Evolutionary conservation across 2,797 vertebrate species (phyloP).

Genomic region (Iguana delicatissima): DNA sequence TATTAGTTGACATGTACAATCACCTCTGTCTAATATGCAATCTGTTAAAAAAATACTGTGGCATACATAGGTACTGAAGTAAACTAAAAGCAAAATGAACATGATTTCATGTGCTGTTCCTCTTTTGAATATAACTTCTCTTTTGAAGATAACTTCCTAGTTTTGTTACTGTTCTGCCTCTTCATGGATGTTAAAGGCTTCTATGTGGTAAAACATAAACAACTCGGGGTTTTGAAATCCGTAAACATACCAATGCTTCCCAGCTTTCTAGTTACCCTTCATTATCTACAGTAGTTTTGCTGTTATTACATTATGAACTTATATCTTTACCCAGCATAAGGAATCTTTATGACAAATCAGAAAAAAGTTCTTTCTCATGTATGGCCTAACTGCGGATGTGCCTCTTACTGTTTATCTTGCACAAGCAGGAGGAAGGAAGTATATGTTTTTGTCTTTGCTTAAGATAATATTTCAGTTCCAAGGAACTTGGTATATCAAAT

Average conservation of each 20-base stretch:
- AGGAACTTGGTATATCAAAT: not conserved
- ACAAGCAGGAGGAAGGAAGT: accelerated
- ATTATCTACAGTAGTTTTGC: not conserved
- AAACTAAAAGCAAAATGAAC: not conserved
- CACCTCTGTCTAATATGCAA: not conserved
- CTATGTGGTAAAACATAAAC: not conserved
- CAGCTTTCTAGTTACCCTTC: not conserved
- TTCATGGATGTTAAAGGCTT: not conserved
- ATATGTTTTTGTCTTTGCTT: not conserved
- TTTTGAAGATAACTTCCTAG: not conserved
- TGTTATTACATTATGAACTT: not conserved
- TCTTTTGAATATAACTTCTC: not conserved
- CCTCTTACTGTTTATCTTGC: not conserved
- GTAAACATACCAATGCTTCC: not conserved
- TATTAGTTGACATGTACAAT: not conserved
- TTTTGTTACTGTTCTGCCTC: not conserved
- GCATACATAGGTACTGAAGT: not conserved
- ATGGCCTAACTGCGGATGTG: not conserved
- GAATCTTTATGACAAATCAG: conserved; percentile 24
- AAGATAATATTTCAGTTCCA: conserved; percentile 20
- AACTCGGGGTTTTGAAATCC: not conserved
- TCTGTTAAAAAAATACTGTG: not conserved
- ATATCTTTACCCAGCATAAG: not conserved
- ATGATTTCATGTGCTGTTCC: not conserved
- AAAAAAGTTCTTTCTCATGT: conserved; percentile 9